Evolutionary conservation across 2,888 invertebrate genomes (phyloP).

Genomic region (Nemapogon koenigi): DNA sequence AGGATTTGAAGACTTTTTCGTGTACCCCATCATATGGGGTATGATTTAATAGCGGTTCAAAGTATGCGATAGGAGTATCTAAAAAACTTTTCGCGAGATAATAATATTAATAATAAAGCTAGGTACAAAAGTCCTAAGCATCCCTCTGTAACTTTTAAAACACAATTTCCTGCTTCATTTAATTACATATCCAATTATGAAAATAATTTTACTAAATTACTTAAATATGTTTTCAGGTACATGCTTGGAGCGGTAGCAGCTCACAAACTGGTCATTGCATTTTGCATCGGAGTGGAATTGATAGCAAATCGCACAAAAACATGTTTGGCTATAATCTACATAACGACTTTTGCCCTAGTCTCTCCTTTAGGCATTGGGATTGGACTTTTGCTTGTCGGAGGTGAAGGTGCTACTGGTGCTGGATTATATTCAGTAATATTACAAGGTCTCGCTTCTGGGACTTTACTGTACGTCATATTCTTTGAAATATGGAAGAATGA

Average conservation of each 20-base stretch:
- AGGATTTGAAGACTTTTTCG: no score
- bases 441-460: conserved; percentile 91
- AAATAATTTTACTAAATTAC: no score
- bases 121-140: no score
- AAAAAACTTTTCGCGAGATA: no score
- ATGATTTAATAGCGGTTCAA: no score
- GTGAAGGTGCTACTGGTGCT: conserved; percentile 60
- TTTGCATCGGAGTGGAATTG: conserved; percentile 86
- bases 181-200: no score
- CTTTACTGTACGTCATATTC: conserved; percentile 94
- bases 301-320: conserved; percentile 73
- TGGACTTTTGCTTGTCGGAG: conserved; percentile 70
- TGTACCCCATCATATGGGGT: no score
- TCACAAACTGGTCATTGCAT: conserved; percentile 87
- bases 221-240: conserved; percentile 57
- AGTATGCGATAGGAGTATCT: no score
- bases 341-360: conserved; percentile 78
- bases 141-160: no score
- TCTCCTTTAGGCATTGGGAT: conserved; percentile 83
- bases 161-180: no score
- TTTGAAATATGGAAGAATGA: conserved; percentile 83
- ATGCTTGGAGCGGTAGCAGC: conserved; percentile 85
- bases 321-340: conserved; percentile 68
- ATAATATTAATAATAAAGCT: no score
- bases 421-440: conserved; percentile 70